Evolutionary conservation across 2,113 vertebrate genomes (phyloP).

Genomic region (Heterotilapia buettikoferi): DNA sequence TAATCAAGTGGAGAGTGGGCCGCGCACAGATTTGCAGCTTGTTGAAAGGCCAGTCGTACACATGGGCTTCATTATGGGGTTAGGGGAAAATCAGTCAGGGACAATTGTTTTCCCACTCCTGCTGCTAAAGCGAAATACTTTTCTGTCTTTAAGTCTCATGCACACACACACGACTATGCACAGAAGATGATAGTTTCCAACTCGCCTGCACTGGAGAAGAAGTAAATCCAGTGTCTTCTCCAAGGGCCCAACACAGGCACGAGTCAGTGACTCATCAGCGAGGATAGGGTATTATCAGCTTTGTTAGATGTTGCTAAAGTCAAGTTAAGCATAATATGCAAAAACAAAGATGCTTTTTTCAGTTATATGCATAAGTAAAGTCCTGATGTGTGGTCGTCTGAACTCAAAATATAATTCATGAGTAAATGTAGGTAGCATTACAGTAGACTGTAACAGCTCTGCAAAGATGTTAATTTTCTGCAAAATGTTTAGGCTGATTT

Average conservation of each 20-base stretch:
- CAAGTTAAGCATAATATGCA: not conserved
- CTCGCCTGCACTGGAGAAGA: slow-evolving; percentile 1
- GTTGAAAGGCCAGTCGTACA: slow-evolving; percentile 74
- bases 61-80: slow-evolving; percentile 78
- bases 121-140: slow-evolving; percentile 62
- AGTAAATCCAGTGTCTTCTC: not conserved
- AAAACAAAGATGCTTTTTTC: not conserved
- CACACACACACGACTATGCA: not conserved
- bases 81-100: slow-evolving; percentile 76
- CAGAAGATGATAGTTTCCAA: slow-evolving; percentile 44
- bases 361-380: not conserved
- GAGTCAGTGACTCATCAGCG: not conserved
- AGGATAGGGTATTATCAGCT: not conserved
- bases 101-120: slow-evolving; percentile 78
- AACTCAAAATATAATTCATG: not conserved
- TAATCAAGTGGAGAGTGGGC: slow-evolving; percentile 75
- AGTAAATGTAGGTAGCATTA: not conserved
- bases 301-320: not conserved
- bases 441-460: not conserved
- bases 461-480: not conserved
- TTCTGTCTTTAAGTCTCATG: slow-evolving; percentile 11
- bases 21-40: slow-evolving; percentile 71
- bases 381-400: not conserved
- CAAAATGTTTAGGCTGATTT: slow-evolving; percentile 2
- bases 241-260: not conserved